Conservation (phyloP, 2,113 vertebrate genomes). For the Scortum barcoo region DNA sequence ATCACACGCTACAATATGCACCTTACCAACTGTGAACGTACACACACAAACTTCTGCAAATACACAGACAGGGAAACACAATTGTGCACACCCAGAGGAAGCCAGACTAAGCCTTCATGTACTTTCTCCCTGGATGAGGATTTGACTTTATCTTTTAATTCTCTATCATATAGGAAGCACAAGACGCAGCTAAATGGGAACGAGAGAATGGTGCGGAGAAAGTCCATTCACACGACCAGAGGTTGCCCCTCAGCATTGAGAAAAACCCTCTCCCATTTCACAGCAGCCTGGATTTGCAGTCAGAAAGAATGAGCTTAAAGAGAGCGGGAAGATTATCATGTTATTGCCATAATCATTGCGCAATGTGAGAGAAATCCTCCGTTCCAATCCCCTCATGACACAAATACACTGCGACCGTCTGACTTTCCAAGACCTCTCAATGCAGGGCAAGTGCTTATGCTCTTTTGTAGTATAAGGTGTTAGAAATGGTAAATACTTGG, state of each 20-base stretch:
- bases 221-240: constrained; percentile 55
- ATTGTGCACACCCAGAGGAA: constrained; percentile 27
- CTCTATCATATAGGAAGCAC: constrained; percentile 44
- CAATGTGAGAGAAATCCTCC: constrained; percentile 69
- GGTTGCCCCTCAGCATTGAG: constrained; percentile 43
- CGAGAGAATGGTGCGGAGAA: constrained; percentile 11
- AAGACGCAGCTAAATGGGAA: constrained; percentile 41
- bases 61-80: constrained; percentile 14
- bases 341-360: constrained; percentile 72
- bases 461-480: constrained; percentile 24
- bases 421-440: constrained; percentile 57
- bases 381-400: constrained; percentile 59
- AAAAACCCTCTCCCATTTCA: constrained; percentile 62
- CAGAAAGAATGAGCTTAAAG: constrained; percentile 62
- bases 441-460: constrained; percentile 31
- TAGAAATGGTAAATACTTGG: constrained; percentile 39
- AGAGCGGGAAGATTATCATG: constrained; percentile 67
- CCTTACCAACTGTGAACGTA: neutral
- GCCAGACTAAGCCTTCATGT: constrained; percentile 38
- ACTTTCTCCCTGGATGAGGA: constrained; percentile 48
- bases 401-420: constrained; percentile 51
- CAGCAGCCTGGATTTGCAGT: constrained; percentile 56
- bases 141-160: constrained; percentile 72
- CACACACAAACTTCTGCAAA: neutral
- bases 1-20: constrained; percentile 8